Evolutionary conservation across 1,140 invertebrate species (phyloP), one percentile per base, ranked within the genome.

Genomic region (Camponotus pennsylvanicus): DNA sequence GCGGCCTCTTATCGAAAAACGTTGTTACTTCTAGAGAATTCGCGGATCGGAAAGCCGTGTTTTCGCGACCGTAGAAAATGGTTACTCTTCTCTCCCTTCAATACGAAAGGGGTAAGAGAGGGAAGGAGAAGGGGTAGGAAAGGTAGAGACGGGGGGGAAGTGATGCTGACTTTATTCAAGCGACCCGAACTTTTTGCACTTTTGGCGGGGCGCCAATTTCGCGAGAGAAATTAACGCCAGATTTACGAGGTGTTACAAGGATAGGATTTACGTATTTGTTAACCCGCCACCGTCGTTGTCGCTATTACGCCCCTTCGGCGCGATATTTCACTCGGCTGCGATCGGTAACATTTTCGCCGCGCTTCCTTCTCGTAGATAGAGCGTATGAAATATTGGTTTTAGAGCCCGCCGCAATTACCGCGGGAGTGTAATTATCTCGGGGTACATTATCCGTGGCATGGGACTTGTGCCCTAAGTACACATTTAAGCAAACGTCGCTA

Each of bases 251-350:
- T 85, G 86, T 87, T 82, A 86, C 76, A 27, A 27, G 71, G 52
- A 69, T 76, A 61, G 71, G 75, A 90, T 90, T 88, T 85, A 89
- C 86, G 88, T 90, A 85, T 90, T 90, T 90, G 89, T 90, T 90
- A 86, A 85, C 49, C 70, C 71, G 70, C 86, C 63, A 67, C 69
- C 40, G 71, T 71, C 85, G 59, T 71, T 59, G 55, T 82, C 77
- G 63, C 32, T 80, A 82, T 86, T 86, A 73, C 78, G 15, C 27
- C 52, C 40, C 40, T 40, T 86, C 49, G 77, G 27, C 27, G 71
- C 85, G 71, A 75, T 84, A 69, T 61, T 87, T 87, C 79, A 49
- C 42, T 75, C 49, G 4, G 1, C 7, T 13, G 40, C 77, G 45
- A 88, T 86, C 82, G 66, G 61, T 32, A 40, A 27, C 52, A 27